phyloP scores from a whole-genome alignment of 2,888 invertebrate species.

The Lochmaea capreae region DNA sequence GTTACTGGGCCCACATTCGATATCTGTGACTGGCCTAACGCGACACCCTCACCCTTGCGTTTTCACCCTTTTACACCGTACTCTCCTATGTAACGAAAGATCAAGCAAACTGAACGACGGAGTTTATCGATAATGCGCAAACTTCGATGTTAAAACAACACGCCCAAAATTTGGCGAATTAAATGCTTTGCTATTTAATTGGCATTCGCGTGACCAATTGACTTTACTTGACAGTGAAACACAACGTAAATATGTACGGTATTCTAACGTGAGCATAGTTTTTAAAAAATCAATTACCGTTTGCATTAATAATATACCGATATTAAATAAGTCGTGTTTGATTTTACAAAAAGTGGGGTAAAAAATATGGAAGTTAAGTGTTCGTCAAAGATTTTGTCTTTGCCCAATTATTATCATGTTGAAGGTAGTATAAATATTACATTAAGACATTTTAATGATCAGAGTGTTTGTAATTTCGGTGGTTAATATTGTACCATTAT shows the following conservation, averaged over 20 bases:
- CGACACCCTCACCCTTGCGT: slow-evolving; percentile 17
- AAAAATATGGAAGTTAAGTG: slow-evolving; percentile 8
- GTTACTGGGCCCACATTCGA: background rate
- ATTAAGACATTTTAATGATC: too few species aligned
- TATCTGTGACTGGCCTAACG: slow-evolving; percentile 9
- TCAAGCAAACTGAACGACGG: slow-evolving; percentile 26
- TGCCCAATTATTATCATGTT: slow-evolving; percentile 15
- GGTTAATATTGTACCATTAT: too few species aligned
- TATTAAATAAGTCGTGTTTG: background rate
- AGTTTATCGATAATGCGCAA: slow-evolving; percentile 31
- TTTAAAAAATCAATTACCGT: background rate
- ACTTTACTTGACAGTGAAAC: background rate
- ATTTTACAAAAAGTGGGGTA: background rate
- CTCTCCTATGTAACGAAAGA: slow-evolving; percentile 5
- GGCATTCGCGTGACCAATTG: background rate
- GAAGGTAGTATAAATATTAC: slow-evolving; percentile 27
- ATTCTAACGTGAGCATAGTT: background rate
- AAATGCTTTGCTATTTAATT: background rate
- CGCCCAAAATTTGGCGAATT: slow-evolving; percentile 28
- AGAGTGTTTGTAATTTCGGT: too few species aligned
- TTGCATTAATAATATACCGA: too few species aligned
- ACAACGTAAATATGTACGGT: background rate
- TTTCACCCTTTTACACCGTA: background rate
- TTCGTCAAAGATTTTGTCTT: slow-evolving; percentile 12
- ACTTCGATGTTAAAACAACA: slow-evolving; percentile 24